Percentiles rank a stretch among this genome's conserved stretches.
Conservation (phyloP, 2,113 vertebrate species). For the Tragelaphus imberbis region DNA sequence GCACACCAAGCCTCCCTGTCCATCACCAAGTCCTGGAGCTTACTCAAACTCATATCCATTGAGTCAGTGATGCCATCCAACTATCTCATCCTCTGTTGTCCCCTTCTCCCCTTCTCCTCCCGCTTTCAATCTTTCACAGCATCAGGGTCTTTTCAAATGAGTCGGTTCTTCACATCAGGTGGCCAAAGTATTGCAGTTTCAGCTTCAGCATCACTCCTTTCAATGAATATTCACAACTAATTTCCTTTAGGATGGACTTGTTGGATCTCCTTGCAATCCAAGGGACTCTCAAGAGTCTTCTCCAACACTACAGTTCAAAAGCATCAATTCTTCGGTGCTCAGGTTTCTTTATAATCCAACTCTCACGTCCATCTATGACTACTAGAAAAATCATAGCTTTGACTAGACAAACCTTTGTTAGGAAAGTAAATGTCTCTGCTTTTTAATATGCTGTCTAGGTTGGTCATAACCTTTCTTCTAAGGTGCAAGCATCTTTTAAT, state of each 20-base stretch:
- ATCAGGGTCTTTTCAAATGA: background rate
- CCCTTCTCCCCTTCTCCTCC: background rate
- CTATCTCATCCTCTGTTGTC: background rate
- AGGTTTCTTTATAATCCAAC: background rate
- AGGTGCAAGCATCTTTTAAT: background rate
- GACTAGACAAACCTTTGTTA: background rate
- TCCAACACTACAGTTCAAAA: background rate
- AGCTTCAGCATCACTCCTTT: background rate
- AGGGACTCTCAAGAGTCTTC: background rate
- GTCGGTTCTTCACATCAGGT: background rate
- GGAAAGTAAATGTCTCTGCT: background rate
- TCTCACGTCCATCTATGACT: background rate
- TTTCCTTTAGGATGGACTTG: background rate
- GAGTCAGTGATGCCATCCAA: background rate
- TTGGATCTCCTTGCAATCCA: background rate
- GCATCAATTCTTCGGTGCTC: accelerated
- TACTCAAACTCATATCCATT: background rate
- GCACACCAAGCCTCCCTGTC: background rate
- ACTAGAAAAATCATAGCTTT: background rate
- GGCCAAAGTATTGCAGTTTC: background rate
- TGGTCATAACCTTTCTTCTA: background rate
- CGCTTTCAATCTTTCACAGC: accelerated
- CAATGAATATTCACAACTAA: background rate
- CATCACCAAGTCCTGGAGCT: background rate
- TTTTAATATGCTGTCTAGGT: background rate